Evolutionary conservation across 1,140 invertebrate genomes (phyloP), one percentile per base, ranked within the genome.

Genomic region (Dendroctonus valens): DNA sequence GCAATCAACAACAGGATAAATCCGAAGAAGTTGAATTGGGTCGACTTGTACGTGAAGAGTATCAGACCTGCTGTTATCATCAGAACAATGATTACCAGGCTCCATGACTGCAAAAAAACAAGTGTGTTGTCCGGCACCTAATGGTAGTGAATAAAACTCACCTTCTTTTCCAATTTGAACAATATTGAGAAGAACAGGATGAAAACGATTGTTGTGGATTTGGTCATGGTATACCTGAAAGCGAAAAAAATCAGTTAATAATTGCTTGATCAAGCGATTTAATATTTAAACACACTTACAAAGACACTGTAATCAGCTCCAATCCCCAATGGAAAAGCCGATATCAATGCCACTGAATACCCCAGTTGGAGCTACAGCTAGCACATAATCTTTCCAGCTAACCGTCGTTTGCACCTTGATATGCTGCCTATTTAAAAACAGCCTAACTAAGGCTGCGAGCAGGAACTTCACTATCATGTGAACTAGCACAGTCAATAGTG

Each of bases 11-110:
- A 88, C 67, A 99, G 85, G 38, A 90, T 74, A 79, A 99, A 98
- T 12, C 97, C 97, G 48, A 92, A 78, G 6, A 91, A 72, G 78
- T 95, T 87, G 77, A 99, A 98, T 78, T 98, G 90, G 0, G 94
- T 95, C 7, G 96, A 94, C 79, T 98, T 91, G 81, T 96, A 99
- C 0, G 97, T 99, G 75, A 99, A 99, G 85, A 99, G 90, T 67
- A 94, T 87, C 12, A 99, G 85, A 1, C 97, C 97, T 7, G 83
- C 74, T 7, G 95, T 89, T 75, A 99, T 99, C 81, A 96, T 91
- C 0, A 88, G 78, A 38, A 98, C 94, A 69, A 97, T 94, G 50
- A 91, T 80, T 41, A 94, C 86, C 14, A 98, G 79, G 12, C 89
- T 91, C 84, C 91, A 93, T 59, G 93, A 91, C 94, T 96, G 81